phyloP scores from a whole-genome alignment of 2,797 vertebrate species.

The Pantherophis vulpinus region DNA sequence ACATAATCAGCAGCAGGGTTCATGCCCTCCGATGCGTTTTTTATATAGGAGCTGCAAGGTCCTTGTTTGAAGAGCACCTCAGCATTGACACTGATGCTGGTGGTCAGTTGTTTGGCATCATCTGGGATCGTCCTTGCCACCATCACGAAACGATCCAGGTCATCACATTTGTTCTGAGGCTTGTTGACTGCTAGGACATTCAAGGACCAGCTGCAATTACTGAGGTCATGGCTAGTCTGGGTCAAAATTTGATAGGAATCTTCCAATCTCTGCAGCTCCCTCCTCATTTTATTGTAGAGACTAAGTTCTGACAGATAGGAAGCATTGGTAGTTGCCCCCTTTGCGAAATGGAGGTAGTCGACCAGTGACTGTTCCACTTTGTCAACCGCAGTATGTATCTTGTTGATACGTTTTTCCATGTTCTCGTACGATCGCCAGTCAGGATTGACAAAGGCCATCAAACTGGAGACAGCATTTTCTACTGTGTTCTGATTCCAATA shows the following conservation, averaged over 20 bases:
- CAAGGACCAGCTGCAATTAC: constrained; percentile 82
- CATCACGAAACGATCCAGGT: constrained; percentile 92
- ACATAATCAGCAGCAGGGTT: constrained; percentile 54
- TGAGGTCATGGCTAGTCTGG: constrained; percentile 83
- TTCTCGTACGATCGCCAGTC: constrained; percentile 86
- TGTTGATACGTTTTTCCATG: constrained; percentile 87
- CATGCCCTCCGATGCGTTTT: constrained; percentile 59
- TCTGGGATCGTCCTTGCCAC: constrained; percentile 88
- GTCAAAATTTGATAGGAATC: constrained; percentile 93
- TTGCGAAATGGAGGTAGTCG: constrained; percentile 84
- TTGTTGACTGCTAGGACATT: constrained; percentile 77
- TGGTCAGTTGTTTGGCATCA: constrained; percentile 88
- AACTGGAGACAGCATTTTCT: constrained; percentile 75
- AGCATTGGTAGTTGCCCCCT: constrained; percentile 80
- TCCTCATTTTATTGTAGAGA: constrained; percentile 84
- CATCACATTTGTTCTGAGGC: constrained; percentile 84
- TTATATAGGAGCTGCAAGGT: constrained; percentile 61
- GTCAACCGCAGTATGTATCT: constrained; percentile 80
- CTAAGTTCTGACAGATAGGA: constrained; percentile 78
- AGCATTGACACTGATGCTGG: constrained; percentile 79
- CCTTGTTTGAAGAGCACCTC: constrained; percentile 83
- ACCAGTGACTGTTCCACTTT: constrained; percentile 78
- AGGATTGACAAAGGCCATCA: constrained; percentile 76
- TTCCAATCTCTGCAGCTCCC: constrained; percentile 88
- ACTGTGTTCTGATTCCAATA: constrained; percentile 80